Base-by-base conservation (phyloP, 2,888 invertebrate genomes). In the Macropis europaea region DNA sequence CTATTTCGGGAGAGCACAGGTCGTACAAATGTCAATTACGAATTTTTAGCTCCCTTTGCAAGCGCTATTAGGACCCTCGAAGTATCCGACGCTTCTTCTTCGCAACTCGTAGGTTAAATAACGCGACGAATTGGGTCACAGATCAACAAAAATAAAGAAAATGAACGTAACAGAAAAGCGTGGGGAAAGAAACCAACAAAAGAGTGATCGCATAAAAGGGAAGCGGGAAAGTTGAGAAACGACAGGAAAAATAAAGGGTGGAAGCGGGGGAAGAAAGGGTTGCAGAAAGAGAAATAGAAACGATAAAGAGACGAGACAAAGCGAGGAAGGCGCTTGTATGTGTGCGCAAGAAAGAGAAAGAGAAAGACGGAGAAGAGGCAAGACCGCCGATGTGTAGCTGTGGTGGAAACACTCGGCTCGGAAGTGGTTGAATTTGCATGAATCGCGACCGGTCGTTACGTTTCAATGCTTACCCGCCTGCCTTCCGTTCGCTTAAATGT, bases 391-490 rank as follows among this genome's bases (percentile, higher is more conserved):
- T 40, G 68, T 43, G 56, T n/a, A n/a, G 15, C 30, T 22, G 28
- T 26, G 36, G 68, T 60, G 68, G 70, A 78, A 77, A 72, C 69
- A 60, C 71, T 77, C 63, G 71, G 64, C 64, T 78, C 64, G 68
- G 81, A 81, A 81, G 75, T 78, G 78, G 77, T 82, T 82, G 81
- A 76, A 81, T 81, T 81, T 82, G 69, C 81, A 82, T 82, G 82
- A 82, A 82, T 81, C 81, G 78, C 64, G 52, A 64, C 59, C 81
- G 77, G 67, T 82, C 77, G 81, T 82, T 82, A 75, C 73, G 81
- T 82, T 82, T 81, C 81, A 77, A 77, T 81, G 73, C 73, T 61
- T 61, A 56, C 72, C 67, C 64, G 69, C 19, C 63, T 32, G 57
- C 72, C 72, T 76, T 81, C 70, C 73, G 73, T 54, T 67, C 76